Base-by-base conservation (phyloP, 1,140 invertebrate species). In the Aphelinus atriplicis region DNA sequence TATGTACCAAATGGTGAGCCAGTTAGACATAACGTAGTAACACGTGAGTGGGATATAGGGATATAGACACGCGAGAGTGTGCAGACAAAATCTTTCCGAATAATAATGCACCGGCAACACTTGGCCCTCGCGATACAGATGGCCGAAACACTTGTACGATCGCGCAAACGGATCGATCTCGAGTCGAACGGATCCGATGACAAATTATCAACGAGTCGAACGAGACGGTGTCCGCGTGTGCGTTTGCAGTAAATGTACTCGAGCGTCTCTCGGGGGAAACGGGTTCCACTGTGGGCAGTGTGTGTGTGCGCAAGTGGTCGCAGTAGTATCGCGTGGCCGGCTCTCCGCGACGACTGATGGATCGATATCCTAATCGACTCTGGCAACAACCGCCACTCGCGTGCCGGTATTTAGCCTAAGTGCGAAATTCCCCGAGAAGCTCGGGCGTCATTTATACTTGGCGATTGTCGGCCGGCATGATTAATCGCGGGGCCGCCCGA, bases 401-500 rank as follows among this genome's bases (percentile, higher is more conserved):
- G n/a, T 51, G 53, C 9, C 62, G 26, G 42, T 69, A 56, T 62
- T 74, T 71, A 55, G 55, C 47, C 46, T 47, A 50, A 67, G 66
- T 63, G 73, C 73, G 45, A 71, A 71, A 75, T 51, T 65, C 43
- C 60, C 68, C 62, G 7, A 47, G 53, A 58, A 26, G 67, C 67
- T 3, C 9, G 7, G 9, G 57, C 56, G 26, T 57, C 71, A 60
- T 73, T 66, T 42, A 48, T 63, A 51, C 10, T 9, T 66, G 9
- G 64, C 26, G 7, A 7, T 4, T n/a, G 57, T 3, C 3, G 7
- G 3, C 26, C 57, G 7, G 57, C 7, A 60, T 60, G 57, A 60
- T 60, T 60, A 60, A 60, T 60, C 78, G 78, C 79, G 78, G 26
- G 26, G 76, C 74, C 77, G 77, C 73, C 77, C 77, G 73, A 76